phyloP scores from a whole-genome alignment of 2,888 invertebrate genomes.

The Nymphalis polychloros region DNA sequence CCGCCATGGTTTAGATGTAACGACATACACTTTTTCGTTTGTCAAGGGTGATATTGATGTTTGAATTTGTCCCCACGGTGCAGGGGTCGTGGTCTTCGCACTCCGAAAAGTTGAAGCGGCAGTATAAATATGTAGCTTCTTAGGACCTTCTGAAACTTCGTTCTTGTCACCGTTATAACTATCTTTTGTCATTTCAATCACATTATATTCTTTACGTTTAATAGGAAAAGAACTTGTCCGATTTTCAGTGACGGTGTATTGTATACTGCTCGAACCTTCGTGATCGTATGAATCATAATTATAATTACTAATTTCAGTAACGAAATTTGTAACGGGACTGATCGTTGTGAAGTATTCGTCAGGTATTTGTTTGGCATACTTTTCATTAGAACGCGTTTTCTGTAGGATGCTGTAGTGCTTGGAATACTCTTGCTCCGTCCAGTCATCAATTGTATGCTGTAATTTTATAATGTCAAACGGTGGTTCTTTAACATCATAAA shows the following conservation, averaged over 20 bases:
- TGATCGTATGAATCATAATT: conserved; percentile 73
- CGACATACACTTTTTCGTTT: conserved; percentile 90
- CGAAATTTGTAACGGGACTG: conserved; percentile 64
- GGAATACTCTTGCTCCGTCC: conserved; percentile 90
- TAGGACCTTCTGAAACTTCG: conserved; percentile 53
- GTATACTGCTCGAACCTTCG: conserved; percentile 74
- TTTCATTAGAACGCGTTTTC: conserved; percentile 78
- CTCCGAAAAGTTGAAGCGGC: conserved; percentile 69
- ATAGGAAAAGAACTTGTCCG: conserved; percentile 49
- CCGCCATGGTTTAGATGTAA: conserved; percentile 87
- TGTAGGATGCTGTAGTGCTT: conserved; percentile 73
- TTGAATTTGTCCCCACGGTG: conserved; percentile 85
- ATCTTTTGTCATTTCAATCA: conserved; percentile 60
- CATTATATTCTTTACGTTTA: conserved; percentile 62
- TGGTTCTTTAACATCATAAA: conserved; percentile 75
- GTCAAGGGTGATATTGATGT: conserved; percentile 88
- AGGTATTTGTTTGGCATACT: conserved; percentile 89
- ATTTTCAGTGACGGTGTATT: conserved; percentile 65
- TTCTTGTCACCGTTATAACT: conserved; percentile 54
- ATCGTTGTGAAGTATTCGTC: conserved; percentile 87
- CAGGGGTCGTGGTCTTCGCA: conserved; percentile 64
- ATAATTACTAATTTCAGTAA: conserved; percentile 58
- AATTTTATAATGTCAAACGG: conserved; percentile 87
- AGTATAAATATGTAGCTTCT: conserved; percentile 69
- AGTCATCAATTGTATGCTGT: conserved; percentile 91